Percentiles rank a stretch among this genome's conserved stretches.
Conservation (phyloP, 2,797 vertebrate genomes). For the Gallinago stenura region DNA sequence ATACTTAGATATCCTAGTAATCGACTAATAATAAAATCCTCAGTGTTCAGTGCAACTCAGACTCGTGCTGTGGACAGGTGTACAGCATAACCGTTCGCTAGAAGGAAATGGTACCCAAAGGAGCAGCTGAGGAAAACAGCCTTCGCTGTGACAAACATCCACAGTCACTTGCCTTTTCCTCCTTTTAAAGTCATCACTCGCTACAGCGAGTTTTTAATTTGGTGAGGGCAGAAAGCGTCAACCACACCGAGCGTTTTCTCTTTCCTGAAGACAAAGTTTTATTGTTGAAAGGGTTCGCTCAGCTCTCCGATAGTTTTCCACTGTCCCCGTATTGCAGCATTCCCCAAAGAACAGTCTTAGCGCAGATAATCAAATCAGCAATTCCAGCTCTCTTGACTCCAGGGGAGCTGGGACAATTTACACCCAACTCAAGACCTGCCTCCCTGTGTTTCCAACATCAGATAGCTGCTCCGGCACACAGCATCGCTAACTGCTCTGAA, state of each 20-base stretch:
- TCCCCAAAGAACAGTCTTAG: not conserved
- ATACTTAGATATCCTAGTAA: not conserved
- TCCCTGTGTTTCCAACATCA: not conserved
- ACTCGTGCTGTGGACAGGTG: not conserved
- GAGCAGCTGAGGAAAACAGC: not conserved
- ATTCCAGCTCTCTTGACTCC: not conserved
- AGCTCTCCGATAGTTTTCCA: not conserved
- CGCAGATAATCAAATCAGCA: not conserved
- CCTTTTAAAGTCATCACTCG: not conserved
- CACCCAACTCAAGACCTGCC: not conserved
- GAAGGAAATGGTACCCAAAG: not conserved
- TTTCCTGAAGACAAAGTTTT: constrained; percentile 1
- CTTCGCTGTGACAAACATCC: not conserved
- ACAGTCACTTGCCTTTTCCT: not conserved
- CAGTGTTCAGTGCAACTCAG: not conserved
- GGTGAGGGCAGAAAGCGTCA: not conserved
- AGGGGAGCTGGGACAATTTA: not conserved
- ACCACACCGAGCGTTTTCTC: not conserved
- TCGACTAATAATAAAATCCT: not conserved
- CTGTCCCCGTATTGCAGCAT: not conserved
- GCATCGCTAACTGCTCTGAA: not conserved
- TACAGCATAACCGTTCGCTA: not conserved
- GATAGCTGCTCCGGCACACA: not conserved
- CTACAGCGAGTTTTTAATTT: not conserved
- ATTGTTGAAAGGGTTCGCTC: constrained; percentile 8